Conservation (phyloP, 2,888 invertebrate genomes). For the Euspilapteryx auroguttella region DNA sequence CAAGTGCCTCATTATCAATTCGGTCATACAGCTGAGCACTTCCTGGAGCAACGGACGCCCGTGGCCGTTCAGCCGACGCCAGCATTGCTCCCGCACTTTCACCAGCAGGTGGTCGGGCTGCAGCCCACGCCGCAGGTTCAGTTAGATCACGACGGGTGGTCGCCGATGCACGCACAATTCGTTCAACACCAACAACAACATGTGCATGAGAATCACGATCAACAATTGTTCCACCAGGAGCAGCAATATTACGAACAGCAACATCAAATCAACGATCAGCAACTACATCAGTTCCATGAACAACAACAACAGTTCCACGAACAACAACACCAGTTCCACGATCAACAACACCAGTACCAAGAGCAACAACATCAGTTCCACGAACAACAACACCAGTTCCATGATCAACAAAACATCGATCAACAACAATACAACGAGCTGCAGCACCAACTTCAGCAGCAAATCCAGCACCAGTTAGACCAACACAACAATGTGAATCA, state of each 20-base stretch:
- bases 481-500: slow-evolving; percentile 1
- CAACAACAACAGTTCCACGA: too few species aligned
- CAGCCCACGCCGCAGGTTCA: slow-evolving; percentile 15
- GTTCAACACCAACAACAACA: slow-evolving; percentile 6
- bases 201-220: slow-evolving; percentile 12
- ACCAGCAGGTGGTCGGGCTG: slow-evolving; percentile 15
- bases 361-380: not conserved
- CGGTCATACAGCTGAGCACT: slow-evolving; percentile 11
- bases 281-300: not conserved
- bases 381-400: slow-evolving; percentile 31
- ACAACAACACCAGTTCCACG: too few species aligned
- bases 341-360: not conserved
- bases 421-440: slow-evolving; percentile 27
- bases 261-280: not conserved
- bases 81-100: slow-evolving; percentile 5
- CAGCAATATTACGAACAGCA: not conserved
- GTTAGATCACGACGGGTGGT: slow-evolving; percentile 43
- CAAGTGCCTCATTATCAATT: slow-evolving; percentile 24
- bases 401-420: slow-evolving; percentile 40
- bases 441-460: slow-evolving; percentile 1
- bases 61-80: slow-evolving; percentile 15
- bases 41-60: slow-evolving; percentile 18
- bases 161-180: slow-evolving; percentile 24
- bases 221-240: not conserved
- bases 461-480: slow-evolving; percentile 1